A percentile compares a stretch with the other conserved stretches of the same genome.
Evolutionary conservation across 2,888 invertebrate genomes (phyloP).

Genomic region (Pseudolycoriella hygida): DNA sequence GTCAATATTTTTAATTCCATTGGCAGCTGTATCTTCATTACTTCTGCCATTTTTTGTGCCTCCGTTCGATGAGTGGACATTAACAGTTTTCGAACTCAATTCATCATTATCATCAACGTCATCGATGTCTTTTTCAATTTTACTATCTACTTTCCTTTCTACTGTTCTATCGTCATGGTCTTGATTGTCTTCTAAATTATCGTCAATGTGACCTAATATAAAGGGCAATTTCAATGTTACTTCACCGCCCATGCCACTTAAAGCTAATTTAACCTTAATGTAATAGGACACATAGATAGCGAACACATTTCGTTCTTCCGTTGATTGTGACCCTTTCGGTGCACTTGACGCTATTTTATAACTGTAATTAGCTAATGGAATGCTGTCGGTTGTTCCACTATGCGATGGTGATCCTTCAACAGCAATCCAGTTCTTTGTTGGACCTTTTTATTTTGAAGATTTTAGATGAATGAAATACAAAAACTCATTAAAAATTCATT

Average conservation of each 20-base stretch:
- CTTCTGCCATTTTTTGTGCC: no score
- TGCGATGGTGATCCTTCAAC: constrained; percentile 38
- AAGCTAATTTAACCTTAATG: constrained; percentile 60
- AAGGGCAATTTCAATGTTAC: constrained; percentile 60
- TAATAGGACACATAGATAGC: constrained; percentile 78
- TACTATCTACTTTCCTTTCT: neutral
- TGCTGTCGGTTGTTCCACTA: constrained; percentile 8
- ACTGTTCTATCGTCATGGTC: constrained; percentile 4
- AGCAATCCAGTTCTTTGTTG: constrained; percentile 75
- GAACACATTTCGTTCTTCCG: constrained; percentile 43
- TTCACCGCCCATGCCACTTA: constrained; percentile 61
- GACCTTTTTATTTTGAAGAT: constrained; percentile 35
- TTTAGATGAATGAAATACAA: neutral
- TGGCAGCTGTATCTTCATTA: neutral
- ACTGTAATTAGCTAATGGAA: constrained; percentile 9
- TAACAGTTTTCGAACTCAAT: neutral
- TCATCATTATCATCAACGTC: neutral
- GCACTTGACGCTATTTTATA: constrained; percentile 17
- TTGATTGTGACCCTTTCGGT: constrained; percentile 15
- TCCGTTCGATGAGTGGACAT: neutral
- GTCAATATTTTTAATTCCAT: neutral
- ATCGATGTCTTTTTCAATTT: neutral
- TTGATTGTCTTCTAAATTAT: constrained; percentile 5
- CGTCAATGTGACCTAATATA: constrained; percentile 42
- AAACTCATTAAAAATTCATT: neutral